A percentile compares a stretch with the other conserved stretches of the same genome.
Conservation (phyloP, 2,113 vertebrate genomes). For the Kryptolebias marmoratus region DNA sequence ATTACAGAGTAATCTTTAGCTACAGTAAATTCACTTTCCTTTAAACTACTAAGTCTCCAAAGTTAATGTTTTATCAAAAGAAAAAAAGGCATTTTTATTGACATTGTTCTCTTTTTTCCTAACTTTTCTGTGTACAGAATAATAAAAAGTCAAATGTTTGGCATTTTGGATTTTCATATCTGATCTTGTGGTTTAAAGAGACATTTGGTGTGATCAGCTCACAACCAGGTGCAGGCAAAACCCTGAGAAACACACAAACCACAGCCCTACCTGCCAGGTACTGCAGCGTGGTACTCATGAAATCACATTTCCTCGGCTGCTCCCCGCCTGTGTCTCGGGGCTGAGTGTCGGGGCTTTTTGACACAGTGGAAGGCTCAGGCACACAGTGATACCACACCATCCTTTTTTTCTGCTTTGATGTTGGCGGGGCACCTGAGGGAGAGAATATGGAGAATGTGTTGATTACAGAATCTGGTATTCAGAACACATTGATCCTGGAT, state of each 20-base stretch:
- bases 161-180: constrained; percentile 33
- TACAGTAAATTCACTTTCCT: neutral
- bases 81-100: constrained; percentile 1
- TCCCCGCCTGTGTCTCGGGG: constrained; percentile 65
- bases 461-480: constrained; percentile 73
- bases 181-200: constrained; percentile 45
- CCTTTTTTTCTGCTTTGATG: constrained; percentile 75
- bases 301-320: constrained; percentile 68
- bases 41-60: neutral
- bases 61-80: neutral
- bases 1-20: neutral
- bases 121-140: neutral
- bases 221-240: constrained; percentile 50
- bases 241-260: constrained; percentile 39
- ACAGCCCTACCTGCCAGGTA: constrained; percentile 61
- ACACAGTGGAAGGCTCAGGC: constrained; percentile 60
- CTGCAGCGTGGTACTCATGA: constrained; percentile 44
- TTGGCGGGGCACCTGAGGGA: constrained; percentile 62
- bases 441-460: constrained; percentile 64
- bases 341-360: constrained; percentile 51
- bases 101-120: constrained; percentile 14
- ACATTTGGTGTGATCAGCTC: constrained; percentile 39
- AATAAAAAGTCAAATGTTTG: constrained; percentile 23
- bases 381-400: constrained; percentile 69
- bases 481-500: constrained; percentile 47